A percentile compares a stretch with the other conserved stretches of the same genome.
phyloP scores from a whole-genome alignment of 2,113 vertebrate genomes.

The Mungos mungo region DNA sequence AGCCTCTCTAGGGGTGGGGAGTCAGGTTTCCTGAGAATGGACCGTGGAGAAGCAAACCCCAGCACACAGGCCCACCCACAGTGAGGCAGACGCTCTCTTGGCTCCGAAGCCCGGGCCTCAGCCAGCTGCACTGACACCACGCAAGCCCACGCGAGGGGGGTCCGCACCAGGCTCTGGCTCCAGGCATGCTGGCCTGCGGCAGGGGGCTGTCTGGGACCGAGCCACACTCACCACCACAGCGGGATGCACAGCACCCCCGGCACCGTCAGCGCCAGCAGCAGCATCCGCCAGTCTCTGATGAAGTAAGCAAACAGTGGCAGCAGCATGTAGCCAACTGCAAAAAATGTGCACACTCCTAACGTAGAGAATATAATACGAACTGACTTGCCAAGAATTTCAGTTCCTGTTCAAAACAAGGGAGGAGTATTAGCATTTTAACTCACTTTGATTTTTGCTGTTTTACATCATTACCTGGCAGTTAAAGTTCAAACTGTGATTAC shows the following conservation, averaged over 20 bases:
- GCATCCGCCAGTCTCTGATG: conserved; percentile 88
- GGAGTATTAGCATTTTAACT: conserved; percentile 56
- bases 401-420: conserved; percentile 82
- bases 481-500: neutral
- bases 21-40: neutral
- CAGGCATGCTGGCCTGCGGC: neutral
- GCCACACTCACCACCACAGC: conserved; percentile 90
- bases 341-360: conserved; percentile 87
- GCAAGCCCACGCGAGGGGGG: neutral
- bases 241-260: conserved; percentile 84
- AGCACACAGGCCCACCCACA: neutral
- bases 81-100: neutral
- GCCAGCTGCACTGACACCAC: neutral
- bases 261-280: conserved; percentile 82
- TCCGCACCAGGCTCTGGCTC: neutral
- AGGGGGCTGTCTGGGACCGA: conserved; percentile 8
- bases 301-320: conserved; percentile 87
- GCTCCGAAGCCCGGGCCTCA: neutral
- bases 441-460: conserved; percentile 19
- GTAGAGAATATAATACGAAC: conserved; percentile 87
- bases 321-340: conserved; percentile 88
- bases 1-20: neutral
- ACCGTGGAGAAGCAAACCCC: neutral
- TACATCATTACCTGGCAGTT: neutral
- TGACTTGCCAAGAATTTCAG: conserved; percentile 86